Evolutionary conservation across 2,888 invertebrate genomes (phyloP).

Genomic region (Candidula unifasciata): DNA sequence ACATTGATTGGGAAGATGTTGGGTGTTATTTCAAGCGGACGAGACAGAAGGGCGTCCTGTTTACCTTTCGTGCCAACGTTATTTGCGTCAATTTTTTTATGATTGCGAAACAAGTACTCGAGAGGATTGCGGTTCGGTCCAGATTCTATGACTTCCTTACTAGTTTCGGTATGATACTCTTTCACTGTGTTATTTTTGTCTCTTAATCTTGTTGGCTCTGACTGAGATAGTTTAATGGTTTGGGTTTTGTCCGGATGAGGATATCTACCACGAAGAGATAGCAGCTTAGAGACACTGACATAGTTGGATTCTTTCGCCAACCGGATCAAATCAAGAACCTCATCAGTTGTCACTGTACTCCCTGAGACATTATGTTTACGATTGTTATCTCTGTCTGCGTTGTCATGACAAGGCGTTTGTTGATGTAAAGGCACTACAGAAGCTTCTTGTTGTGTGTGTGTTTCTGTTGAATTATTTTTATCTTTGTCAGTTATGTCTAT

Average conservation of each 20-base stretch:
- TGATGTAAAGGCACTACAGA: neutral
- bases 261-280: neutral
- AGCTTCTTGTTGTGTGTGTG: neutral
- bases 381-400: neutral
- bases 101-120: constrained; percentile 48
- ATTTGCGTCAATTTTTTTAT: constrained; percentile 17
- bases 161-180: neutral
- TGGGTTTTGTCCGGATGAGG: neutral
- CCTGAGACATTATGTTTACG: neutral
- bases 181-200: neutral
- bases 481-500: neutral
- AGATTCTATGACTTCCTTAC: neutral
- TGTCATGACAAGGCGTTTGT: neutral
- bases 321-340: neutral
- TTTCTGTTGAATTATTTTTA: neutral
- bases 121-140: constrained; percentile 21
- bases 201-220: neutral
- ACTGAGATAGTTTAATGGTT: neutral
- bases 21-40: constrained; percentile 49
- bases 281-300: neutral
- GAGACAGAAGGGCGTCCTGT: neutral
- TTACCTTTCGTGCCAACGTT: constrained; percentile 1
- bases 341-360: neutral
- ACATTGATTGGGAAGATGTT: constrained; percentile 47
- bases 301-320: neutral